Conservation (phyloP, 2,113 vertebrate species). For the Elephas maximus region DNA sequence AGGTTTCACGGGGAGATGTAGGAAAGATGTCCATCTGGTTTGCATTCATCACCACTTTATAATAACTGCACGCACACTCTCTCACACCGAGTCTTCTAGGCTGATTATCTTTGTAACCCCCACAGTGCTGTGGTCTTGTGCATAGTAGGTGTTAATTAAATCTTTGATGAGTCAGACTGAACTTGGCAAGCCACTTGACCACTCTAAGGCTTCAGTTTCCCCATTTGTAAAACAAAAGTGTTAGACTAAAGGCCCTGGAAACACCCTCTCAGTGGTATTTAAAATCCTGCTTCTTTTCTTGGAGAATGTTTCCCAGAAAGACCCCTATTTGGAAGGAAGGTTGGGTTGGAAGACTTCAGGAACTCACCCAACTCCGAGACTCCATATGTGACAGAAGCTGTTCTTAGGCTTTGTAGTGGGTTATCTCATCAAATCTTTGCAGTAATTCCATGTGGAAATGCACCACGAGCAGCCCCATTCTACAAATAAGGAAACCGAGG, state of each 20-base stretch:
- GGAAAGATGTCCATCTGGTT: neutral
- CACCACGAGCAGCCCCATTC: neutral
- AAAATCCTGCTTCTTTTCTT: neutral
- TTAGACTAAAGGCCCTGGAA: neutral
- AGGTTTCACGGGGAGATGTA: neutral
- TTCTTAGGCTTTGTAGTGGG: neutral
- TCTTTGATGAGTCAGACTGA: neutral
- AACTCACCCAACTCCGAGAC: neutral
- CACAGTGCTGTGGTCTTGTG: neutral
- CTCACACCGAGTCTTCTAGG: neutral
- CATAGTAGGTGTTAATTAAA: conserved; percentile 60
- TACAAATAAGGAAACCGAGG: neutral
- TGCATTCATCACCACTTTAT: neutral
- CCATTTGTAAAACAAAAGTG: neutral
- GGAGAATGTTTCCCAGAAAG: neutral
- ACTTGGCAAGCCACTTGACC: conserved; percentile 15
- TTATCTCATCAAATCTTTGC: neutral
- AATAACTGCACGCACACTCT: neutral
- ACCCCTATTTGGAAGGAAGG: neutral
- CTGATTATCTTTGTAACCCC: neutral
- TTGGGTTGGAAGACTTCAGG: neutral
- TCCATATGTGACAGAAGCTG: rapidly evolving
- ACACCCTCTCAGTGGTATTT: neutral
- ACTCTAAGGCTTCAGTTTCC: neutral
- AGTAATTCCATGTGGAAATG: neutral